These are phyloP conservation scores for Porites divaricata DNA, from an alignment of 92 coral and sea anemone species.

Conservation along the genomic window DNA sequence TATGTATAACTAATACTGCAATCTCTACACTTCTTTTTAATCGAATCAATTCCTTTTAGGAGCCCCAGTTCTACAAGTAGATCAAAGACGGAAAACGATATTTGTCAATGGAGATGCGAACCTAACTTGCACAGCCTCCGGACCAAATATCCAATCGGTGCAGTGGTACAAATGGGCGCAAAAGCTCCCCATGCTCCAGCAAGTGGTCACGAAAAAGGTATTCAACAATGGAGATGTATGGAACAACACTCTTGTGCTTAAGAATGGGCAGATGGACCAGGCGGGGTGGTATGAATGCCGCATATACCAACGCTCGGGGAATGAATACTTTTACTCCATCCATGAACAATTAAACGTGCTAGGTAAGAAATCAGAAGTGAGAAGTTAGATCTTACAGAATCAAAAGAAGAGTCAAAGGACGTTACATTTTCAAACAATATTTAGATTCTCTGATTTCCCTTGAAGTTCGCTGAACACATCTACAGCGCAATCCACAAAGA, in stretches of 20 bases:
- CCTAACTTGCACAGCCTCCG: constrained; percentile 36
- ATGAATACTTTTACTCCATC: constrained; percentile 68
- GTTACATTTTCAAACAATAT: too few species aligned
- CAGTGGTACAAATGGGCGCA: constrained; percentile 43
- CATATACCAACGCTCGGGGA: constrained; percentile 27
- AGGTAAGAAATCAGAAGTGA: constrained; percentile 42
- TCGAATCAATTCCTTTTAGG: neutral
- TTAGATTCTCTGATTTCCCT: too few species aligned
- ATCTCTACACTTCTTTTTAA: neutral
- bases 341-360: constrained; percentile 46
- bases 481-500: too few species aligned
- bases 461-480: too few species aligned
- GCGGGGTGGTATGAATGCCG: constrained; percentile 85
- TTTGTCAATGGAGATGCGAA: constrained; percentile 11
- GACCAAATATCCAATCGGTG: constrained; percentile 19
- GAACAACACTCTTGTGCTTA: constrained; percentile 47
- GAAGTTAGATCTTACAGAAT: too few species aligned
- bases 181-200: constrained; percentile 25
- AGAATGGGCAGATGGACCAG: constrained; percentile 45
- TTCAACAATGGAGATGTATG: constrained; percentile 26
- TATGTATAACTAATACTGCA: neutral
- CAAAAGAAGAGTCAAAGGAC: too few species aligned
- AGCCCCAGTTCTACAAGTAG: constrained; percentile 31
- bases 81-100: neutral
- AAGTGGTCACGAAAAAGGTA: neutral